These are phyloP conservation scores for Elaeidobius kamerunicus DNA, from an alignment of 2,888 invertebrate species.

Conservation along the genomic window DNA sequence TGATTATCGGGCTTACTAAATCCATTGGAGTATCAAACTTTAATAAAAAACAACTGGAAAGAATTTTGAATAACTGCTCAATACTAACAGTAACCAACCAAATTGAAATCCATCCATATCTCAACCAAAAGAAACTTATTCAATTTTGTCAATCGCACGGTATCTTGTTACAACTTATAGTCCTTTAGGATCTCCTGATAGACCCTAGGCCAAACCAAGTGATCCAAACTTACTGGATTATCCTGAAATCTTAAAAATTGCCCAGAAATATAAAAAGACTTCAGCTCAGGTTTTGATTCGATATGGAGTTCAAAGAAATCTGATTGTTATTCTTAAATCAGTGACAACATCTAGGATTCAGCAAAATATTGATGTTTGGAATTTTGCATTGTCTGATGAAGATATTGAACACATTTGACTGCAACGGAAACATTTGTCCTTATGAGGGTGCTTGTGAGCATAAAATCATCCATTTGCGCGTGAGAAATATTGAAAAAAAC, in stretches of 20 bases:
- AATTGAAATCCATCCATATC: conserved; percentile 61
- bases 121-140: conserved; percentile 65
- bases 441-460: too few species aligned
- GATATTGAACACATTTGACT: conserved; percentile 69
- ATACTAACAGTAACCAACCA: conserved; percentile 53
- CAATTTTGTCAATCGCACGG: conserved; percentile 61
- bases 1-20: conserved; percentile 59
- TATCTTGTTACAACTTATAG: conserved; percentile 74
- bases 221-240: conserved; percentile 62
- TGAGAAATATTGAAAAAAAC: too few species aligned
- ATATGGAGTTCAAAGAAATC: conserved; percentile 63
- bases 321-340: conserved; percentile 79
- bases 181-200: conserved; percentile 72
- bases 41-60: conserved; percentile 64
- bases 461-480: too few species aligned
- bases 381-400: conserved; percentile 66
- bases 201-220: conserved; percentile 65
- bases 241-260: conserved; percentile 58
- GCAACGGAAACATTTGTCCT: conserved; percentile 57
- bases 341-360: conserved; percentile 67
- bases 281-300: conserved; percentile 72
- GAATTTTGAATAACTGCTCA: conserved; percentile 56
- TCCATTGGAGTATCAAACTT: conserved; percentile 76
- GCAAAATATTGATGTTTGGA: conserved; percentile 68
- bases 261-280: conserved; percentile 63